phyloP scores from a whole-genome alignment of 1,140 invertebrate genomes.

The Musca domestica region DNA sequence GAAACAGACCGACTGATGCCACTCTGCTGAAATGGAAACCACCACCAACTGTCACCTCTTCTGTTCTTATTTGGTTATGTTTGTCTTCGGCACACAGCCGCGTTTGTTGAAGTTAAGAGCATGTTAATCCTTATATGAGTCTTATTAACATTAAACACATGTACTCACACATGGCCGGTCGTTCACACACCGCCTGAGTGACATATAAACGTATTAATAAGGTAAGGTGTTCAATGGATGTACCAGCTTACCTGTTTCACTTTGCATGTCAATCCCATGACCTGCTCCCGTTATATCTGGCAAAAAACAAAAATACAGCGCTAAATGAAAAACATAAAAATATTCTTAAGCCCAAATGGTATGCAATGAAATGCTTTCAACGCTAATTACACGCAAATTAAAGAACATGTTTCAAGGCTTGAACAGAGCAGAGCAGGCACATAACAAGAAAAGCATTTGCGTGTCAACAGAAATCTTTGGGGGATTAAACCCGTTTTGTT shows the following conservation, averaged over 20 bases:
- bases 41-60: no score
- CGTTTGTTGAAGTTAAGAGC: not conserved
- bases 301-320: no score
- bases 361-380: conserved; percentile 9
- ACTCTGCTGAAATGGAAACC: no score
- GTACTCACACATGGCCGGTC: not conserved
- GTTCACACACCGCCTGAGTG: no score
- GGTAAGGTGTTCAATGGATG: no score
- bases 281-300: no score
- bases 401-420: conserved; percentile 12
- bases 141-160: conserved; percentile 2
- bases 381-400: conserved; percentile 20
- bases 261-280: no score
- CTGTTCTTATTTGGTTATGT: no score
- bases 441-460: not conserved
- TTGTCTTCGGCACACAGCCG: not conserved
- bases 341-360: conserved; percentile 16
- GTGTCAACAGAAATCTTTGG: not conserved
- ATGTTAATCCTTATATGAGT: conserved; percentile 19
- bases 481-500: conserved; percentile 11
- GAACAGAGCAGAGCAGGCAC: no score
- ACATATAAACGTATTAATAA: no score
- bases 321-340: conserved; percentile 8
- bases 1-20: no score
- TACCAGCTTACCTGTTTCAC: no score